These are phyloP conservation scores for Ophonus ardosiacus DNA, from an alignment of 2,888 invertebrate genomes.

Conservation along the genomic window DNA sequence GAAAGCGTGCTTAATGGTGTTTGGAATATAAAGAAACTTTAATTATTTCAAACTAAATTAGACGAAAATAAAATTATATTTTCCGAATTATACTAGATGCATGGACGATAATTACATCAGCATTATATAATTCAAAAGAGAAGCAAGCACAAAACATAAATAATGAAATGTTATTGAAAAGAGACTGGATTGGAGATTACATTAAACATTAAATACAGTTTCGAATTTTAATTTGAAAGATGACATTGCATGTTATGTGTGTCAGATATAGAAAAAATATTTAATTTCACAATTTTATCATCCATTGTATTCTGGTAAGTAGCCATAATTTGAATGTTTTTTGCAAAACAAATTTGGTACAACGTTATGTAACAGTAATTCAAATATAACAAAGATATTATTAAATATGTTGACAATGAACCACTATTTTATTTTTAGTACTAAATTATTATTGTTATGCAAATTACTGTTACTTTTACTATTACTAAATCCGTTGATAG, in stretches of 20 bases:
- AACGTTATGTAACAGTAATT: conserved; percentile 8
- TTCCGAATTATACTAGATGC: not conserved
- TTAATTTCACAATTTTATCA: conserved; percentile 35
- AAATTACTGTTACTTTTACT: not conserved
- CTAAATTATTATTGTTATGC: conserved; percentile 20
- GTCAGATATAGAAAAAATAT: conserved; percentile 17
- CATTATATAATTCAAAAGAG: conserved; percentile 11
- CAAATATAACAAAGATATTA: not conserved
- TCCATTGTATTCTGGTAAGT: conserved; percentile 20
- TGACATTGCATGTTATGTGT: conserved; percentile 27
- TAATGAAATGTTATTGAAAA: not conserved
- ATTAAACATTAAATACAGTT: not conserved
- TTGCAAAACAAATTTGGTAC: not conserved
- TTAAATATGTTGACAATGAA: conserved; percentile 36
- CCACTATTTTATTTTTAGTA: conserved; percentile 20
- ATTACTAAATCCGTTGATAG: not conserved
- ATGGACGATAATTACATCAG: not conserved
- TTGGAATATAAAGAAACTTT: not conserved
- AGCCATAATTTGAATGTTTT: not conserved
- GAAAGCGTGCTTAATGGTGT: not conserved
- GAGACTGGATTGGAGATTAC: not conserved
- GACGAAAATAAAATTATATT: not conserved
- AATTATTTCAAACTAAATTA: not conserved
- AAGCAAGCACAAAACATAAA: not conserved
- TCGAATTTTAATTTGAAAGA: conserved; percentile 8